phyloP scores from a whole-genome alignment of 2,797 vertebrate genomes.

The Phoebastria nigripes region DNA sequence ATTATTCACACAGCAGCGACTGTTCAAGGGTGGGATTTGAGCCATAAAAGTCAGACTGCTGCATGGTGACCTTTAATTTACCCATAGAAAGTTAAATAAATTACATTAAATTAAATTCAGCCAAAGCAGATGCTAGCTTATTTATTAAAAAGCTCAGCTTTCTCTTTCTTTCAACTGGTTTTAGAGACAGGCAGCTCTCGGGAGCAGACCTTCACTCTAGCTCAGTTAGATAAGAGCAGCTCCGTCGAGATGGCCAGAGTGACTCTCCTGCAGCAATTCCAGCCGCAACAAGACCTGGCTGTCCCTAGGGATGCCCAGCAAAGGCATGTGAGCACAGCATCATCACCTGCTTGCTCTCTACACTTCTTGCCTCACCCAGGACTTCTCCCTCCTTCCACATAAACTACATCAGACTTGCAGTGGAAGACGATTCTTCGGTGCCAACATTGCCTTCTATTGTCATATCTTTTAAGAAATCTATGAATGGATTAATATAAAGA shows the following conservation, averaged over 20 bases:
- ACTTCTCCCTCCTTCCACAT: neutral
- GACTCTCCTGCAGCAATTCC: neutral
- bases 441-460: neutral
- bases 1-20: neutral
- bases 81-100: conserved; percentile 45
- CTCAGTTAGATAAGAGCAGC: neutral
- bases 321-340: neutral
- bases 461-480: neutral
- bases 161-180: conserved; percentile 1
- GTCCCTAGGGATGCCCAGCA: neutral
- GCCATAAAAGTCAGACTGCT: conserved; percentile 22
- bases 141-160: conserved; percentile 45
- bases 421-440: neutral
- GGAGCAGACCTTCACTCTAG: neutral
- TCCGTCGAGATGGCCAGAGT: neutral
- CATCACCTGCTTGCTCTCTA: neutral
- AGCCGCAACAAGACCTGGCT: neutral
- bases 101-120: conserved; percentile 54
- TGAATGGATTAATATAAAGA: neutral
- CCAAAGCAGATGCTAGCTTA: conserved; percentile 41
- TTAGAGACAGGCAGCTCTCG: neutral
- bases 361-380: neutral
- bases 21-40: conserved; percentile 4
- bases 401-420: accelerated
- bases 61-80: conserved; percentile 31